Base-by-base conservation (phyloP, 2,113 vertebrate genomes). In the Haemorhous mexicanus region DNA sequence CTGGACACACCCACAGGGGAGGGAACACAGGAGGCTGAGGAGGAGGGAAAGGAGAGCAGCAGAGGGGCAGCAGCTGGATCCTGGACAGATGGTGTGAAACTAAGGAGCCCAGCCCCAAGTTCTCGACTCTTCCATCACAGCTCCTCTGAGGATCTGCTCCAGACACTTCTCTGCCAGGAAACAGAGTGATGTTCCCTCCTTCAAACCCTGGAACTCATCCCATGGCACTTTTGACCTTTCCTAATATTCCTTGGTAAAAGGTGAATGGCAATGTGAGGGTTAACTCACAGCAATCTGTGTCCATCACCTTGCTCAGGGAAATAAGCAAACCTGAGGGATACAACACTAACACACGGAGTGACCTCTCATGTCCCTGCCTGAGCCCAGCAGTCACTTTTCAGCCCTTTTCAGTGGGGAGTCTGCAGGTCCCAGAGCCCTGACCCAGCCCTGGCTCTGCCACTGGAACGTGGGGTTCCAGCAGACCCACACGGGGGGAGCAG, bases 321-420 rank as follows among this genome's bases (percentile, higher is more conserved):
- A 2, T 3, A 2, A 43, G 27, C 33, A 92, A 55, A 80, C 46
- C 33, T 10, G 58, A 69, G 26, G 41, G 64, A 35, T 4, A 1
- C 0, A 44, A 2, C n/a, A 7, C 10, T 4, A 15, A 16, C 16
- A 30, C 12, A 5, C 13, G 0, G 33, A 52, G 43, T 0, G 1
- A 37, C 32, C 33, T 15, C 44, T 11, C 70, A 3, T 0, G 9
- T 11, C 63, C 47, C 55, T 59, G 35, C 13, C 56, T 0, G 13
- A 41, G 61, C 55, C 2, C 6, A 50, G 50, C 74, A 21, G 49
- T 3, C 70, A 7, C 46, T n/a, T 56, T 19, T 2, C 28, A 83
- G 58, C 13, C 53, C 50, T 4, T 44, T 44, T 17, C 43, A 44
- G 35, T 2, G 4, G 0, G 6, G 0, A 7, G 26, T 16, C 4